Evolutionary conservation across 2,797 vertebrate species (phyloP).

Genomic region (Pogoniulus pusillus): DNA sequence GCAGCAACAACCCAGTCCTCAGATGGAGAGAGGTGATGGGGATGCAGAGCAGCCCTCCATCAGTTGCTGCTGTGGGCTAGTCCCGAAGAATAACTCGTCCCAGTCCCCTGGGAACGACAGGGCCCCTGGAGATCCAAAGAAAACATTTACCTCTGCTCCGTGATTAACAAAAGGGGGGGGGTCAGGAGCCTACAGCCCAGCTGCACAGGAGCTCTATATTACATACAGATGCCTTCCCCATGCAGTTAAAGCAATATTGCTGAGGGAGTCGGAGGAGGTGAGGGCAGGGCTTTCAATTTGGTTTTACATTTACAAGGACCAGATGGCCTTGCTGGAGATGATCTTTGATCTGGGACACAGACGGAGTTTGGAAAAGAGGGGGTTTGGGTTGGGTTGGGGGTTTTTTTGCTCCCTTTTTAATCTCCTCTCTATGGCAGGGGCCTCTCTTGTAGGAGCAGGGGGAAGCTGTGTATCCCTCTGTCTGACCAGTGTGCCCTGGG

Average conservation of each 20-base stretch:
- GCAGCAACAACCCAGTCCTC: not conserved
- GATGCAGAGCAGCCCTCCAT: not conserved
- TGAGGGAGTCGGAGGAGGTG: conserved; percentile 49
- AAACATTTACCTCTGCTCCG: conserved; percentile 42
- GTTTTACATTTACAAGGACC: conserved; percentile 72
- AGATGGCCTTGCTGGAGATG: conserved; percentile 65
- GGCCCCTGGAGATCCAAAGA: conserved; percentile 28
- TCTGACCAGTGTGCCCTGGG: accelerated
- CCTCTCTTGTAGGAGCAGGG: not conserved
- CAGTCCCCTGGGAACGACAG: not conserved
- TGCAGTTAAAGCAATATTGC: conserved; percentile 46
- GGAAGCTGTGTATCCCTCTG: not conserved
- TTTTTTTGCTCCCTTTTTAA: conserved; percentile 13
- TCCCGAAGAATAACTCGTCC: not conserved
- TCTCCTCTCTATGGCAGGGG: not conserved
- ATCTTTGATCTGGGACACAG: conserved; percentile 67
- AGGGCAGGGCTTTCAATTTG: conserved; percentile 66
- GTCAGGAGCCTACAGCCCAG: conserved; percentile 21
- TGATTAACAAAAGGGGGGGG: conserved; percentile 23
- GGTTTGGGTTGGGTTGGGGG: not conserved
- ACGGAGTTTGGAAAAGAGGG: conserved; percentile 26
- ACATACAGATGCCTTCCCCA: conserved; percentile 38
- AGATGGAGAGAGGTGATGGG: not conserved
- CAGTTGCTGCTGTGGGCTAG: not conserved
- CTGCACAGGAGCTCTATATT: conserved; percentile 13